Percentiles rank a stretch among this genome's conserved stretches.
Evolutionary conservation across 2,797 vertebrate species (phyloP).

Genomic region (Taenioides sp.): DNA sequence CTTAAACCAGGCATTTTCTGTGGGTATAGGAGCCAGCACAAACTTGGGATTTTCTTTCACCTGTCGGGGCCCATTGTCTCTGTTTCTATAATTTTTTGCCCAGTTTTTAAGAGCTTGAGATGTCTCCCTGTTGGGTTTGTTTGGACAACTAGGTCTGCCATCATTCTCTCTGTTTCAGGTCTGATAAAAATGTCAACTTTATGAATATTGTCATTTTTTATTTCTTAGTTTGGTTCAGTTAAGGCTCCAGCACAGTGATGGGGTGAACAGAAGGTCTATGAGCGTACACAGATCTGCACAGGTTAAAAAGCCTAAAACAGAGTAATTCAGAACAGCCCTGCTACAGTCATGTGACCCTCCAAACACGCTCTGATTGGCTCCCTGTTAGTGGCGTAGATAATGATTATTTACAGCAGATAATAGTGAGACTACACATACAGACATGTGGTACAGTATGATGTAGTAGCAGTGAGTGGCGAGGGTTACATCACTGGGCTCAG

Average conservation of each 20-base stretch:
- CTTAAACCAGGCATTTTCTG: no score
- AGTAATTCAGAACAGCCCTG: not conserved
- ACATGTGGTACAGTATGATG: not conserved
- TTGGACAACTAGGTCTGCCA: no score
- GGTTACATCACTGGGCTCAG: not conserved
- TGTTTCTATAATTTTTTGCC: no score
- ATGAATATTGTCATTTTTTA: no score
- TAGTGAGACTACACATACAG: not conserved
- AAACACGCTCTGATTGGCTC: not conserved
- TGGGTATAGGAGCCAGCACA: no score
- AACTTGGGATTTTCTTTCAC: no score
- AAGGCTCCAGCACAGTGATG: not conserved
- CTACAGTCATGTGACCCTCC: not conserved
- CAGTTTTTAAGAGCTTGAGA: no score
- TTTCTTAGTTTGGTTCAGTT: no score
- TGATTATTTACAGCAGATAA: constrained; percentile 3
- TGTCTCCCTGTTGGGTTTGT: no score
- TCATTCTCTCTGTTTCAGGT: no score
- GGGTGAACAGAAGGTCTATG: not conserved
- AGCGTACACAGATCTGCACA: not conserved
- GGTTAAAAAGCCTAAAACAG: not conserved
- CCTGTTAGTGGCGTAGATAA: not conserved
- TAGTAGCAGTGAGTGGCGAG: not conserved
- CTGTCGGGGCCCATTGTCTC: no score
- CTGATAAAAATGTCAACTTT: no score